Evolutionary conservation across 2,797 vertebrate species (phyloP).

Genomic region (Tamandua tetradactyla): DNA sequence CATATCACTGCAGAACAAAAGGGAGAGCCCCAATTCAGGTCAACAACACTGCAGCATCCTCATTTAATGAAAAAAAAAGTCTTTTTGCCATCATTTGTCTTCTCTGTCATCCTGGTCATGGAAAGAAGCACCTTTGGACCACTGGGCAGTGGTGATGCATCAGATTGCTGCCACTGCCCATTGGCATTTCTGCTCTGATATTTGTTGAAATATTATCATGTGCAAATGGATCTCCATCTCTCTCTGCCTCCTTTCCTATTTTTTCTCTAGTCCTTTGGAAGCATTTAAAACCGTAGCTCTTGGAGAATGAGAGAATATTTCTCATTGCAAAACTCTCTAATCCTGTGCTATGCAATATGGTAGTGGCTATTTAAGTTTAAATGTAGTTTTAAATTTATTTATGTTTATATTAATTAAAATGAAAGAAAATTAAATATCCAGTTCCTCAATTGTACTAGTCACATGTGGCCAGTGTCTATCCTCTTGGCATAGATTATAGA

Average conservation of each 20-base stretch:
- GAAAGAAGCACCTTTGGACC: slow-evolving; percentile 73
- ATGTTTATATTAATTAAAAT: not conserved
- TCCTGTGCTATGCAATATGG: not conserved
- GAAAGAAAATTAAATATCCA: not conserved
- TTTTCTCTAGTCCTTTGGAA: slow-evolving; percentile 42
- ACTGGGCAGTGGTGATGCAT: slow-evolving; percentile 67
- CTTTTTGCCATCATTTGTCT: slow-evolving; percentile 82
- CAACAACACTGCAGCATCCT: slow-evolving; percentile 84
- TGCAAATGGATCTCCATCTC: not conserved
- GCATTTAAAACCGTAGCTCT: not conserved
- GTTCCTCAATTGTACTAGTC: not conserved
- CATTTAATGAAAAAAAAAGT: slow-evolving; percentile 86
- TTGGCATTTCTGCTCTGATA: slow-evolving; percentile 41
- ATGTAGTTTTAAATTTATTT: not conserved
- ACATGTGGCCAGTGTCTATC: not conserved
- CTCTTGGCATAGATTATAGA: not conserved
- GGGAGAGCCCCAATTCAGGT: slow-evolving; percentile 87
- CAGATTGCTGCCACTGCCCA: slow-evolving; percentile 44
- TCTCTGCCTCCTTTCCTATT: not conserved
- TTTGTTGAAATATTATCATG: slow-evolving; percentile 3
- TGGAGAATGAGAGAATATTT: not conserved
- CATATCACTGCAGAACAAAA: slow-evolving; percentile 88
- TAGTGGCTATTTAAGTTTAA: not conserved
- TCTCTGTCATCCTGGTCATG: slow-evolving; percentile 64
- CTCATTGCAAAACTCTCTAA: not conserved